Percentiles rank a stretch among this genome's conserved stretches.
Evolutionary conservation across 2,797 vertebrate genomes (phyloP).

Genomic region (Alexandromys oeconomus): DNA sequence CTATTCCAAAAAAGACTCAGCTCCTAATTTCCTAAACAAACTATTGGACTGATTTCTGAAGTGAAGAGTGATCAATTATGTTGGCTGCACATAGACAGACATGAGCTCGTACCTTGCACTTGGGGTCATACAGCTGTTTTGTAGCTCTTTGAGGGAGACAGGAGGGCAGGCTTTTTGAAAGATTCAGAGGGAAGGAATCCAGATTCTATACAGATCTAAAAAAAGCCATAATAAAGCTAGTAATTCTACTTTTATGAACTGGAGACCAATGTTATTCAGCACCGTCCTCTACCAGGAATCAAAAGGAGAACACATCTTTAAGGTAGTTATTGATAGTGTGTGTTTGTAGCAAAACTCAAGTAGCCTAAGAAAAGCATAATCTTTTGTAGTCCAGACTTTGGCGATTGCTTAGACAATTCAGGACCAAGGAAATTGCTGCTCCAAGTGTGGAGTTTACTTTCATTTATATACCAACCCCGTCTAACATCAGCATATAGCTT

Average conservation of each 20-base stretch:
- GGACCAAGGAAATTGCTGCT: not conserved
- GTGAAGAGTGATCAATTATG: not conserved
- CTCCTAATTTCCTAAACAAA: not conserved
- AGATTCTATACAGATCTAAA: conserved; percentile 19
- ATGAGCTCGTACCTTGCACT: not conserved
- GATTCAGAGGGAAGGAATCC: not conserved
- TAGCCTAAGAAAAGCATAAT: conserved; percentile 28
- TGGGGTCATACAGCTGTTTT: not conserved
- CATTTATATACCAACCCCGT: not conserved
- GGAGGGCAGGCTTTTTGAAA: not conserved
- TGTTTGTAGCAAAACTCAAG: not conserved
- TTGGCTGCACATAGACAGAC: not conserved
- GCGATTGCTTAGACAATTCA: not conserved
- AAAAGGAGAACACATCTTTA: conserved; percentile 8
- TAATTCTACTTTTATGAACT: conserved; percentile 40
- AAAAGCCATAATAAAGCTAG: conserved; percentile 31
- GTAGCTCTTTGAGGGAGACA: not conserved
- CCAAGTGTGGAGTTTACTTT: not conserved
- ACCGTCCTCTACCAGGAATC: not conserved
- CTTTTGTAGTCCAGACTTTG: not conserved
- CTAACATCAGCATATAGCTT: not conserved
- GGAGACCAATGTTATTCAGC: not conserved
- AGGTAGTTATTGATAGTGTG: conserved; percentile 17
- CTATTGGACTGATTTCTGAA: not conserved
- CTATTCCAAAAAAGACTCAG: not conserved